phyloP scores from a whole-genome alignment of 1,140 invertebrate species.

The Penaeus chinensis region DNA sequence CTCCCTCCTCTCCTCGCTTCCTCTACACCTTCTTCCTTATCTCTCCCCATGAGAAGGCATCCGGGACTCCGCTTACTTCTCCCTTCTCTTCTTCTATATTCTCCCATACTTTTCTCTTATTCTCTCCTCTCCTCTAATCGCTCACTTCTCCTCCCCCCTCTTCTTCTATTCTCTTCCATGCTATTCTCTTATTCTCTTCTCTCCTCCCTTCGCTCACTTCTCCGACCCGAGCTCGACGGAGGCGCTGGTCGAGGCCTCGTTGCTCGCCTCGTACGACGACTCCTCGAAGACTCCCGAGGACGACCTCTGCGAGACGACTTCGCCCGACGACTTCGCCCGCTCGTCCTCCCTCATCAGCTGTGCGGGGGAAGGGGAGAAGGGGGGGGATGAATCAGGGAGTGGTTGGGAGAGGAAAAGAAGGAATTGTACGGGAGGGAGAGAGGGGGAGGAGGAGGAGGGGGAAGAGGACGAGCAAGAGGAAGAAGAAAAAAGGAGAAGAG shows the following conservation, averaged over 20 bases:
- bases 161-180: too few species aligned
- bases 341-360: conserved; percentile 2
- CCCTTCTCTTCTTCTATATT: background rate
- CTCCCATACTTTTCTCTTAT: too few species aligned
- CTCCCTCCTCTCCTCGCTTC: too few species aligned
- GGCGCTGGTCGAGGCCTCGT: conserved; percentile 51
- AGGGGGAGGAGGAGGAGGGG: too few species aligned
- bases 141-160: too few species aligned
- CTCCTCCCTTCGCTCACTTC: conserved; percentile 6
- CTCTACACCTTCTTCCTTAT: too few species aligned
- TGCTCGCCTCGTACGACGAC: conserved; percentile 43
- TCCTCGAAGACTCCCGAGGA: conserved; percentile 44
- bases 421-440: too few species aligned
- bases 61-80: background rate
- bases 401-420: too few species aligned
- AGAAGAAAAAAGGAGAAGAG: too few species aligned
- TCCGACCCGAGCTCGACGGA: conserved; percentile 46
- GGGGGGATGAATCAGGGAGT: background rate
- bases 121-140: too few species aligned
- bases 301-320: conserved; percentile 1
- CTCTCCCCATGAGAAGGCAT: too few species aligned
- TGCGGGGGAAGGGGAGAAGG: background rate
- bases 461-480: too few species aligned
- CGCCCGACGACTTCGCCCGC: conserved; percentile 31
- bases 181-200: background rate